These are phyloP conservation scores for Cryptoprocta ferox DNA, from an alignment of 2,797 vertebrate genomes.

Conservation along the genomic window DNA sequence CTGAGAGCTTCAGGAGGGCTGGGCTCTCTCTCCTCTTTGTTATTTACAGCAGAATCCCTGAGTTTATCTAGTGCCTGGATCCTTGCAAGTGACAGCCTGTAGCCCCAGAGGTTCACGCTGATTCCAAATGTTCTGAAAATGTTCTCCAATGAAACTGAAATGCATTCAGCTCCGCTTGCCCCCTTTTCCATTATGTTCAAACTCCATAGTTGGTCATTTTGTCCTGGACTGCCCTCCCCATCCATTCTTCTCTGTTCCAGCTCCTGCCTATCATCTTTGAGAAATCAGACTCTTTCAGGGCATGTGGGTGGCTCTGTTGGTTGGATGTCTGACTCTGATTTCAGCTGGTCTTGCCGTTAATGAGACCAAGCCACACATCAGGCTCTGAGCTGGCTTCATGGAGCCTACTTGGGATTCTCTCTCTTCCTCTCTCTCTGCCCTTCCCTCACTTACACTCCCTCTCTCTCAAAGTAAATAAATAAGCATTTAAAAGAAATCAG, in stretches of 20 bases:
- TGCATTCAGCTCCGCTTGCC: rapidly evolving
- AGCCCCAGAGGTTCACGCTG: neutral
- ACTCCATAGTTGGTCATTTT: neutral
- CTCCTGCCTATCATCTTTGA: neutral
- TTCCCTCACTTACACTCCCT: too few relatives aligned
- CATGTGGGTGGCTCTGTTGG: too few relatives aligned
- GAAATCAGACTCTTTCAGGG: neutral
- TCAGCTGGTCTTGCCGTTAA: too few relatives aligned
- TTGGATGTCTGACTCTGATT: too few relatives aligned
- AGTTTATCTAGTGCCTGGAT: neutral
- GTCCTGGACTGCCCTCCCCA: neutral
- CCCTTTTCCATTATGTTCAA: neutral
- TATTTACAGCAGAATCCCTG: neutral
- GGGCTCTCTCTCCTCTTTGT: neutral
- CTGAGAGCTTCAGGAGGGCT: neutral
- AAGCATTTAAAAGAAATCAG: neutral
- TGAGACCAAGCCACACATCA: too few relatives aligned
- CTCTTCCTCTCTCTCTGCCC: too few relatives aligned
- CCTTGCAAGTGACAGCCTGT: neutral
- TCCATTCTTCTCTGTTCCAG: neutral
- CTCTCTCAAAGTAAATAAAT: too few relatives aligned
- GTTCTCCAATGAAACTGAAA: neutral
- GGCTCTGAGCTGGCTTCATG: too few relatives aligned
- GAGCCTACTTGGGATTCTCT: too few relatives aligned
- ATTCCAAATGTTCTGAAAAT: neutral